Conservation (phyloP, 2,797 vertebrate genomes). For the Macropus fuliginosus region DNA sequence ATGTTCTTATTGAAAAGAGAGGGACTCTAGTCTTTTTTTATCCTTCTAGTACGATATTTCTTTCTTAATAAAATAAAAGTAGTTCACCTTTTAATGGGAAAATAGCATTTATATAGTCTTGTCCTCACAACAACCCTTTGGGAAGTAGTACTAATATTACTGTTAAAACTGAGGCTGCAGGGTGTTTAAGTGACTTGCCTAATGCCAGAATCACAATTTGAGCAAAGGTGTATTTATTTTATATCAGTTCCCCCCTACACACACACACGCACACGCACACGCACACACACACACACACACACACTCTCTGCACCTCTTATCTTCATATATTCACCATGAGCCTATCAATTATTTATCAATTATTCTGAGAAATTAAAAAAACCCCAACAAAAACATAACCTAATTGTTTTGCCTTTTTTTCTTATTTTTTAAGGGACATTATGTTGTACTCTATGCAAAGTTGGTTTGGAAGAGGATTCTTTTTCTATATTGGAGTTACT, state of each 20-base stretch:
- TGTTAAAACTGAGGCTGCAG: neutral
- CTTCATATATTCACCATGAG: neutral
- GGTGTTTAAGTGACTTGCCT: neutral
- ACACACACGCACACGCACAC: too few species aligned
- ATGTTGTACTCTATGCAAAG: neutral
- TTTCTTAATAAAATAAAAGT: neutral
- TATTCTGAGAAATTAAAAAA: neutral
- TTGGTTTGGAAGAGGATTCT: neutral
- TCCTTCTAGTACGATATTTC: neutral
- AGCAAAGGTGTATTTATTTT: neutral
- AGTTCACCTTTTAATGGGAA: neutral
- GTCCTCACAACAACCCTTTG: neutral
- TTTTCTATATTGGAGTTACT: neutral
- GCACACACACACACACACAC: too few species aligned
- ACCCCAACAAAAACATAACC: neutral
- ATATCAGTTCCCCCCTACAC: too few species aligned
- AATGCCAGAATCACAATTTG: neutral
- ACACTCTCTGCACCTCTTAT: neutral
- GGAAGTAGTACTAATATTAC: neutral
- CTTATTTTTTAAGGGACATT: slow-evolving; percentile 28
- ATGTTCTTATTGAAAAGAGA: neutral
- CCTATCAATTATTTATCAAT: neutral
- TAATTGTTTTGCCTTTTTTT: neutral
- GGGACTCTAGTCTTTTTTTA: neutral
- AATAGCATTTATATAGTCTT: neutral